A percentile compares a stretch with the other conserved stretches of the same genome.
These are phyloP conservation scores for Harpalus rubripes DNA, from an alignment of 2,888 invertebrate genomes.

Conservation along the genomic window DNA sequence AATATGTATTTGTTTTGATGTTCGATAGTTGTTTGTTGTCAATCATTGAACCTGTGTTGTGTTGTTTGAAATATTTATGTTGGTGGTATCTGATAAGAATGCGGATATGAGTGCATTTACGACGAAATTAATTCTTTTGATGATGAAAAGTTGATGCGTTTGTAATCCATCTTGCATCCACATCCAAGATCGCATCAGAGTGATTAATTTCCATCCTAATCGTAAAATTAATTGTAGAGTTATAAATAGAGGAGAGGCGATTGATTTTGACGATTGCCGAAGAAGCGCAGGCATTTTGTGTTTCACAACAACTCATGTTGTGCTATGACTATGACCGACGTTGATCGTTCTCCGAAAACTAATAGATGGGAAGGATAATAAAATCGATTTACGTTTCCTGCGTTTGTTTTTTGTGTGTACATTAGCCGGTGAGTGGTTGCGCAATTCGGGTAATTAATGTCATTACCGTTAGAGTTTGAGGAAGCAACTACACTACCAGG, in stretches of 20 bases:
- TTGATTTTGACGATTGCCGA: slow-evolving; percentile 57
- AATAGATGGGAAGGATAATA: slow-evolving; percentile 61
- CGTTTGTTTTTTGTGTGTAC: slow-evolving; percentile 40
- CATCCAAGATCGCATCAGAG: slow-evolving; percentile 20
- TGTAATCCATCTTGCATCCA: slow-evolving; percentile 31
- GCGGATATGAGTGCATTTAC: slow-evolving; percentile 38
- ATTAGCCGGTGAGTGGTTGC: slow-evolving; percentile 51
- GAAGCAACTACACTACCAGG: slow-evolving; percentile 1
- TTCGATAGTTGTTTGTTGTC: no score
- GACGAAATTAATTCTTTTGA: slow-evolving; percentile 36
- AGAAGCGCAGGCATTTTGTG: slow-evolving; percentile 15
- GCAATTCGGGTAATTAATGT: slow-evolving; percentile 66
- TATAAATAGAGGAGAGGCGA: slow-evolving; percentile 54
- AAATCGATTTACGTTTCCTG: slow-evolving; percentile 65
- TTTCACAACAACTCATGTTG: slow-evolving; percentile 45
- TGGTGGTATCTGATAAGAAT: not conserved
- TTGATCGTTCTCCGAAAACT: slow-evolving; percentile 52
- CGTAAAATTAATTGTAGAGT: slow-evolving; percentile 61
- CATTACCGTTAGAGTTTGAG: slow-evolving; percentile 63
- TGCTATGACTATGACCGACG: not conserved
- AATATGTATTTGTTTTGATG: no score
- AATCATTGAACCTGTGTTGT: no score
- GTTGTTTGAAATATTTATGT: not conserved
- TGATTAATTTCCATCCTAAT: slow-evolving; percentile 63
- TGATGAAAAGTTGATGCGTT: slow-evolving; percentile 28